Evolutionary conservation across 1,140 invertebrate species (phyloP).

Genomic region (Drosophila asahinai): DNA sequence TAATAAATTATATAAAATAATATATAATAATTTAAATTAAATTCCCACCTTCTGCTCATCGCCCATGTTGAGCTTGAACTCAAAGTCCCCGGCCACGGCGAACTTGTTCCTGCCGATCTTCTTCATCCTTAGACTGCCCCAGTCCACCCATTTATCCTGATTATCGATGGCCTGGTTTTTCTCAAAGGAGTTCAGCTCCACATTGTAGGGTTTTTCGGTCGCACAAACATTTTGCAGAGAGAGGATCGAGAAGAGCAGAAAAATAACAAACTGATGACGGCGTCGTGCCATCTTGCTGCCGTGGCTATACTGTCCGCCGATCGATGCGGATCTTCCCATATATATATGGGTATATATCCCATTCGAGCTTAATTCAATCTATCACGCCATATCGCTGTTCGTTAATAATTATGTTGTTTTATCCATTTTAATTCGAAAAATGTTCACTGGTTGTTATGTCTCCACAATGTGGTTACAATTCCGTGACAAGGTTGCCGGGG

Average conservation of each 20-base stretch:
- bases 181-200: slow-evolving; percentile 65
- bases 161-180: slow-evolving; percentile 24
- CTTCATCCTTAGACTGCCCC: slow-evolving; percentile 67
- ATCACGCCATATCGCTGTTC: slow-evolving; percentile 24
- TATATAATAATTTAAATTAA: neutral
- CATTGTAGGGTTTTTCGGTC: slow-evolving; percentile 55
- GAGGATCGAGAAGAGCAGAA: slow-evolving; percentile 14
- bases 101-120: slow-evolving; percentile 64
- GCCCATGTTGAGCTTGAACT: slow-evolving; percentile 63
- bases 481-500: too few relatives aligned
- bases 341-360: neutral
- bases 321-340: neutral
- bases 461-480: too few relatives aligned
- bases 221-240: neutral
- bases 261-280: neutral
- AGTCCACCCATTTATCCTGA: slow-evolving; percentile 66
- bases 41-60: slow-evolving; percentile 56
- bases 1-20: neutral
- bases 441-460: neutral
- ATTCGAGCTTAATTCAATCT: neutral
- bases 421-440: neutral
- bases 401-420: neutral
- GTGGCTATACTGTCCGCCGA: slow-evolving; percentile 9
- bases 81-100: slow-evolving; percentile 54
- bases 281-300: slow-evolving; percentile 38